Conservation (phyloP, 2,113 vertebrate genomes). For the Takifugu bimaculatus region DNA sequence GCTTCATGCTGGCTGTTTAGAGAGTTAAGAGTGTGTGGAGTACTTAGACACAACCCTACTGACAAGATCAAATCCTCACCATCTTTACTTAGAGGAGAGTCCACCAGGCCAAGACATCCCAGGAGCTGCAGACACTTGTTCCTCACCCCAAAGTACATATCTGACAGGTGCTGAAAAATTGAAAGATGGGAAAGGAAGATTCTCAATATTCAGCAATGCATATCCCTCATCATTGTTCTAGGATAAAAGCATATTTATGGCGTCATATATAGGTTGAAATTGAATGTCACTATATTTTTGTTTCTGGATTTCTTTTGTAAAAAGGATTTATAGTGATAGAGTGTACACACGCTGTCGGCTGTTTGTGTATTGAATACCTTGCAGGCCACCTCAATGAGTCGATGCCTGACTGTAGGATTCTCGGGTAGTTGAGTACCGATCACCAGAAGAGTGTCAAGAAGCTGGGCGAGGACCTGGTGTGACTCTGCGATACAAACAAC, state of each 20-base stretch:
- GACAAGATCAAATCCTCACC: constrained; percentile 58
- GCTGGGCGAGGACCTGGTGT: constrained; percentile 93
- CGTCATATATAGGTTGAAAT: too few relatives aligned
- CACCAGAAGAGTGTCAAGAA: constrained; percentile 88
- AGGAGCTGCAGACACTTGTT: constrained; percentile 94
- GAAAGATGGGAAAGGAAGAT: not conserved
- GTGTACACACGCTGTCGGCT: not conserved
- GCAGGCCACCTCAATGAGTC: constrained; percentile 87
- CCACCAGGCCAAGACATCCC: constrained; percentile 86
- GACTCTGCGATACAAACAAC: constrained; percentile 78
- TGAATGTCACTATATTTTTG: too few relatives aligned
- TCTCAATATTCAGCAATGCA: too few relatives aligned
- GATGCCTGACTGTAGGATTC: constrained; percentile 75
- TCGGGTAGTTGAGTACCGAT: constrained; percentile 88
- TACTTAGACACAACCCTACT: constrained; percentile 19
- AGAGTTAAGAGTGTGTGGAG: too few relatives aligned
- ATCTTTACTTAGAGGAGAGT: constrained; percentile 79
- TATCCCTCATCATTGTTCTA: too few relatives aligned
- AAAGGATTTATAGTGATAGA: not conserved
- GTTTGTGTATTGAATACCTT: constrained; percentile 75
- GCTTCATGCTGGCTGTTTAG: too few relatives aligned
- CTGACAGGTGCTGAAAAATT: constrained; percentile 80
- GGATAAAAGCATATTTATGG: too few relatives aligned
- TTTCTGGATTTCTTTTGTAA: too few relatives aligned
- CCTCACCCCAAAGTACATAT: constrained; percentile 91